Evolutionary conservation across 2,113 vertebrate genomes (phyloP).

Genomic region (Kobus ellipsiprymnus): DNA sequence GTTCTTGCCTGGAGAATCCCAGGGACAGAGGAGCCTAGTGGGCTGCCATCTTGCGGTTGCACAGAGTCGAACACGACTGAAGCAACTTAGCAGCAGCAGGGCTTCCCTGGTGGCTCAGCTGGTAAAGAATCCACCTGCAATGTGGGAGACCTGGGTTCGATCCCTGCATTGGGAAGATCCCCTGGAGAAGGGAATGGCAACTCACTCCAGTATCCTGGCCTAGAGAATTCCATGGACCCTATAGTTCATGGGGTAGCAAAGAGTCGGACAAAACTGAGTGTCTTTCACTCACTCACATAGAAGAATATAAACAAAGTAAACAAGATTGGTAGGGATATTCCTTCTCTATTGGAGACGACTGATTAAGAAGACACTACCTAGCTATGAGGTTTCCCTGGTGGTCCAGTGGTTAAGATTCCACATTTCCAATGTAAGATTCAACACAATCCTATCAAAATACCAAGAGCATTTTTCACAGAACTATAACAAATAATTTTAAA

Average conservation of each 20-base stretch:
- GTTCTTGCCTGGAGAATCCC: too few relatives aligned
- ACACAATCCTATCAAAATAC: not conserved
- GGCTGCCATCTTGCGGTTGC: too few relatives aligned
- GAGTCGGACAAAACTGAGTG: not conserved
- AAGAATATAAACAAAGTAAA: not conserved
- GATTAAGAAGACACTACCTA: not conserved
- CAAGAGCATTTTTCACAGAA: not conserved
- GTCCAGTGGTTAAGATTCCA: not conserved
- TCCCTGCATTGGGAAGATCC: fast-evolving
- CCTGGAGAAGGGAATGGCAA: not conserved
- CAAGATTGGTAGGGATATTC: not conserved
- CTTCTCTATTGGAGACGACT: not conserved
- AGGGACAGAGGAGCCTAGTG: too few relatives aligned
- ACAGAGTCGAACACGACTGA: too few relatives aligned
- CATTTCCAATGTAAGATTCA: not conserved
- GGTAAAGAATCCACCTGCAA: not conserved
- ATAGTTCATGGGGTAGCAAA: not conserved
- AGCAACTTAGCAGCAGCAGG: too few relatives aligned
- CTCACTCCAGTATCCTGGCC: not conserved
- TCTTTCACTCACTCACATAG: not conserved
- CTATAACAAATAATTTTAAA: not conserved
- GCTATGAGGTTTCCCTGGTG: not conserved
- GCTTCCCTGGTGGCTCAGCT: not conserved
- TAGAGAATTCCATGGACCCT: not conserved
- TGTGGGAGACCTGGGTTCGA: not conserved